Evolutionary conservation across 2,888 invertebrate species (phyloP).

Genomic region (Dusona sp.): DNA sequence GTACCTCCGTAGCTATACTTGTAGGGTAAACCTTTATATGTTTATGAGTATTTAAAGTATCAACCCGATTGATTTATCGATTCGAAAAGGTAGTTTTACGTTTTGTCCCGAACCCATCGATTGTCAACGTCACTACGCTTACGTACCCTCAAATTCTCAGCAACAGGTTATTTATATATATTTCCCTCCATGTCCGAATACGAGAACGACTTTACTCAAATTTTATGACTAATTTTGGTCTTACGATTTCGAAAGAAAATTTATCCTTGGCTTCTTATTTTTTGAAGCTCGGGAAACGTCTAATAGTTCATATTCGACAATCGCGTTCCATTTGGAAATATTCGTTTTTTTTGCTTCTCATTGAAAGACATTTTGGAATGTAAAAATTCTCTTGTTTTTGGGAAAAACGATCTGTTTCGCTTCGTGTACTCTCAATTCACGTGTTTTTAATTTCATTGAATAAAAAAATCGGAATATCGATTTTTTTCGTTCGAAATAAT

Average conservation of each 20-base stretch:
- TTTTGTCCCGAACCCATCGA: conserved; percentile 50
- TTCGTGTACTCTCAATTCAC: too few relatives aligned
- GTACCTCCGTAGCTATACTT: background rate
- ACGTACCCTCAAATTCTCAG: conserved; percentile 41
- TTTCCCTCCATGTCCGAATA: conserved; percentile 8
- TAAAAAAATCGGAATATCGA: too few relatives aligned
- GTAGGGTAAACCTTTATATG: background rate
- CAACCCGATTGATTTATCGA: conserved; percentile 24
- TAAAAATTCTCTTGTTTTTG: background rate
- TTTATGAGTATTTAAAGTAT: conserved; percentile 1
- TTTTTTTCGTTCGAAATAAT: background rate
- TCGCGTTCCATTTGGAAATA: background rate
- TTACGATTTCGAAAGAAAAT: background rate
- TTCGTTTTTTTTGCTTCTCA: background rate
- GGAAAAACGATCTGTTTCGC: background rate
- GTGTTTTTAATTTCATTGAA: too few relatives aligned
- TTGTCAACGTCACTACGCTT: conserved; percentile 25
- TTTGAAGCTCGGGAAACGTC: background rate
- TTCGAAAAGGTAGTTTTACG: conserved; percentile 26
- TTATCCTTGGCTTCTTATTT: background rate
- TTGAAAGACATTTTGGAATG: background rate
- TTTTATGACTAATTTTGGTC: background rate
- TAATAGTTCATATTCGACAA: background rate
- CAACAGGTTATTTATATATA: conserved; percentile 64
- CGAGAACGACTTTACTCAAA: background rate